phyloP scores from a whole-genome alignment of 2,797 vertebrate species.

The Sebastes nivosus region DNA sequence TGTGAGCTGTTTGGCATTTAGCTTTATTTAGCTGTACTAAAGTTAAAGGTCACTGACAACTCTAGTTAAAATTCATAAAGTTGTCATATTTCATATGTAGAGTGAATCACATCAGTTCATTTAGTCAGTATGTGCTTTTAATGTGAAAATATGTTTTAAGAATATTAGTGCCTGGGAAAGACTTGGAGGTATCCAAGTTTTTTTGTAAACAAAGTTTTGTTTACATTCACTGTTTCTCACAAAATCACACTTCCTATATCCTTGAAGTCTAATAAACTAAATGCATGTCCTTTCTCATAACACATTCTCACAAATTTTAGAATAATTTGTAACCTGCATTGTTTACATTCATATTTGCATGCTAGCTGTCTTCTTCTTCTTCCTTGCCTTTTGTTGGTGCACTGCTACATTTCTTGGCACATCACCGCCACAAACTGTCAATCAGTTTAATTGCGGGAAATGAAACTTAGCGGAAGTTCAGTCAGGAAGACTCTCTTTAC shows the following conservation, averaged over 20 bases:
- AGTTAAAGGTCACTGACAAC: slow-evolving; percentile 1
- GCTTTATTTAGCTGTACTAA: neutral
- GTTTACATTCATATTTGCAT: no score
- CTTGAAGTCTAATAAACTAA: neutral
- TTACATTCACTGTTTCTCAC: neutral
- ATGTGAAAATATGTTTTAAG: neutral
- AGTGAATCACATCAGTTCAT: neutral
- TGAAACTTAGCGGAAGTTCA: no score
- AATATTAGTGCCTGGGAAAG: neutral
- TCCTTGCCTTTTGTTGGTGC: no score
- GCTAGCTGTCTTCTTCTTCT: no score
- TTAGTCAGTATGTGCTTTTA: neutral
- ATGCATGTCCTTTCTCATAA: neutral
- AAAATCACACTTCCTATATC: neutral
- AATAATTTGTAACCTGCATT: neutral
- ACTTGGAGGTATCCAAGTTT: no score
- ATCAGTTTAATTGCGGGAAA: no score
- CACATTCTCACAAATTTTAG: neutral
- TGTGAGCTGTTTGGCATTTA: slow-evolving; percentile 17
- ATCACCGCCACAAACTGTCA: neutral
- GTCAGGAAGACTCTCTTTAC: no score
- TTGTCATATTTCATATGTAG: accelerated
- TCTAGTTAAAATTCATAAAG: neutral
- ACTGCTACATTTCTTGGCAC: neutral
- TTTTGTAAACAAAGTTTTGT: neutral